A percentile compares a stretch with the other conserved stretches of the same genome.
These are phyloP conservation scores for Masticophis lateralis DNA, from an alignment of 2,797 vertebrate species.

Conservation along the genomic window DNA sequence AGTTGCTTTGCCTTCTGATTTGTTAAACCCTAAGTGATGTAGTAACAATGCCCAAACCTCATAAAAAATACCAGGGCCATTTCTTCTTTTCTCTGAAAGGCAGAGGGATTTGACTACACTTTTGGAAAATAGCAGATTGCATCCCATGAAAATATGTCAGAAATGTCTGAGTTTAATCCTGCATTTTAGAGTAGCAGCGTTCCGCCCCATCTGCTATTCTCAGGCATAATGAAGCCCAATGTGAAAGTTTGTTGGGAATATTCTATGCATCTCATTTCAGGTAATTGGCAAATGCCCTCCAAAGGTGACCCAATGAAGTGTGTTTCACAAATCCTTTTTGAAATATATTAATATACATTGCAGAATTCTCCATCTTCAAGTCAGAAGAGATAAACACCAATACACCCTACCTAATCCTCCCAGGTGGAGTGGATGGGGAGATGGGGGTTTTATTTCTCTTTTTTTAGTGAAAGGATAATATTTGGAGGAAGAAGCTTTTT, in stretches of 20 bases:
- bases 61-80: not conserved
- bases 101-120: conserved; percentile 3
- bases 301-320: conserved; percentile 33
- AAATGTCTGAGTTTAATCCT: conserved; percentile 14
- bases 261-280: conserved; percentile 31
- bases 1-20: not conserved
- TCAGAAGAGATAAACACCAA: conserved; percentile 6
- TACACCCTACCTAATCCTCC: conserved; percentile 21
- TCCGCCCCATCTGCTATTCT: conserved; percentile 4
- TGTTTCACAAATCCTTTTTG: not conserved
- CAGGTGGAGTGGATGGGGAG: not conserved
- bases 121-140: conserved; percentile 3
- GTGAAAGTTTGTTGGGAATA: conserved; percentile 34
- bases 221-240: conserved; percentile 30
- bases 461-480: not conserved
- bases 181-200: conserved; percentile 26
- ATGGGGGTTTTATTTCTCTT: not conserved
- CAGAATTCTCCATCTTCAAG: conserved; percentile 14
- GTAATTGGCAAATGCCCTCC: conserved; percentile 22
- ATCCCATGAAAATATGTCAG: conserved; percentile 17
- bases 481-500: not conserved
- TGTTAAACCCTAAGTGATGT: not conserved
- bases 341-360: conserved; percentile 15
- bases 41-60: not conserved
- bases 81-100: conserved; percentile 1